Percentiles rank a stretch among this genome's conserved stretches.
Conservation (phyloP, 1,140 invertebrate genomes). For the Drosophila paulistorum region DNA sequence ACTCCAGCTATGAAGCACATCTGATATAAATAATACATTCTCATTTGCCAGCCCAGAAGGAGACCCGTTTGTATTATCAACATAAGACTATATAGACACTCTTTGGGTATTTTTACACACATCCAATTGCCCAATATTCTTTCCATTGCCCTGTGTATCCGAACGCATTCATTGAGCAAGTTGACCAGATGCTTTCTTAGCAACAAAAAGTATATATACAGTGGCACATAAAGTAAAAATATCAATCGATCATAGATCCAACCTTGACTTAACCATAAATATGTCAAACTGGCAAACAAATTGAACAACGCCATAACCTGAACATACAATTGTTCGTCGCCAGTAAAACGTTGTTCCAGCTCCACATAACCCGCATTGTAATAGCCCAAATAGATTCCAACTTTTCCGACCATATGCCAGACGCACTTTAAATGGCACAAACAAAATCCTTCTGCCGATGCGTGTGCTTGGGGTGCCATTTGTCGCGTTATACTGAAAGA, state of each 20-base stretch:
- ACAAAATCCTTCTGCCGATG: slow-evolving; percentile 52
- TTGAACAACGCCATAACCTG: slow-evolving; percentile 44
- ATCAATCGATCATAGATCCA: slow-evolving; percentile 53
- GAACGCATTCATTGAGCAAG: slow-evolving; percentile 46
- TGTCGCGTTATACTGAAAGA: slow-evolving; percentile 14
- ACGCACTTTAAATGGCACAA: slow-evolving; percentile 57
- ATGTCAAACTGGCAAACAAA: slow-evolving; percentile 26
- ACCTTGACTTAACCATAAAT: slow-evolving; percentile 47
- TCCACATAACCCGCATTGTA: slow-evolving; percentile 48
- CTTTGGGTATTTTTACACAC: slow-evolving; percentile 43
- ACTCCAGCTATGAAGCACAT: slow-evolving; percentile 48
- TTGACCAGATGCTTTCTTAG: slow-evolving; percentile 39
- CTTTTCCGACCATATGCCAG: slow-evolving; percentile 36
- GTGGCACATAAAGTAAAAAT: slow-evolving; percentile 46
- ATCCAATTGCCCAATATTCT: slow-evolving; percentile 33
- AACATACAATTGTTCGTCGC: slow-evolving; percentile 60
- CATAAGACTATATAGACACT: slow-evolving; percentile 36
- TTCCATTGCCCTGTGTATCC: slow-evolving; percentile 32
- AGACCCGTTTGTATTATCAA: slow-evolving; percentile 31
- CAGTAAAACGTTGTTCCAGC: slow-evolving; percentile 11
- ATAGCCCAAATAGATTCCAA: slow-evolving; percentile 59
- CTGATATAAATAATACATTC: slow-evolving; percentile 56
- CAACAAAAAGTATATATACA: slow-evolving; percentile 53
- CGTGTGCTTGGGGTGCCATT: slow-evolving; percentile 50
- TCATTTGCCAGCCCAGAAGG: slow-evolving; percentile 40